Conservation (phyloP, 2,113 vertebrate genomes). For the Romanogobio albipinnatus region DNA sequence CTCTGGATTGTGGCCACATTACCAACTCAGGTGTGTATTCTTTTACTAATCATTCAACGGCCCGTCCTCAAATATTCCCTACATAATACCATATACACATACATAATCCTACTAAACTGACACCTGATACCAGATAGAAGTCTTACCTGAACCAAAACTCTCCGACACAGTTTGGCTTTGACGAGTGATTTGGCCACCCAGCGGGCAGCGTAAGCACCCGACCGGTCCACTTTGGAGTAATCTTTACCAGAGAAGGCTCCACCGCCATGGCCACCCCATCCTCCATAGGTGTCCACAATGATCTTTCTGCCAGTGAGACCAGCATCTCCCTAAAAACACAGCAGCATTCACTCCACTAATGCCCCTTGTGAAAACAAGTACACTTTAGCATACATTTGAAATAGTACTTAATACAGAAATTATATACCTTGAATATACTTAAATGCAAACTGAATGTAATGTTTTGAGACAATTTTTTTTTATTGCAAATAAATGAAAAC, state of each 20-base stretch:
- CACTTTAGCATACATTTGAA: background rate
- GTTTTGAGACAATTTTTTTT: no score
- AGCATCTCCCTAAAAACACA: conserved; percentile 69
- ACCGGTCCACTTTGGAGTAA: conserved; percentile 78
- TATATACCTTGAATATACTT: no score
- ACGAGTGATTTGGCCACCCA: conserved; percentile 80
- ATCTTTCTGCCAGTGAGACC: conserved; percentile 80
- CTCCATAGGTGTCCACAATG: conserved; percentile 79
- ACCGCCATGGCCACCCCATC: conserved; percentile 79
- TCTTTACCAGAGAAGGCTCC: conserved; percentile 80
- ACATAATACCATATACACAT: background rate
- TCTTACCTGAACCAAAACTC: conserved; percentile 75
- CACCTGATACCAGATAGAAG: background rate
- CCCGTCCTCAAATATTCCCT: no score
- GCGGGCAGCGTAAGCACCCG: conserved; percentile 77
- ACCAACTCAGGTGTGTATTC: no score
- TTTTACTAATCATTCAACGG: no score
- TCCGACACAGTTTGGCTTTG: conserved; percentile 75
- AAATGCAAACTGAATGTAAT: no score
- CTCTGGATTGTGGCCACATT: no score
- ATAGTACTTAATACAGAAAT: no score
- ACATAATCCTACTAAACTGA: background rate
- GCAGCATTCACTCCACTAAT: background rate
- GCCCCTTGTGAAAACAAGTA: background rate
- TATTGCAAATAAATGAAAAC: no score